Evolutionary conservation across 1,140 invertebrate species (phyloP), one percentile per base, ranked within the genome.

Genomic region (Hormaphis cornu): DNA sequence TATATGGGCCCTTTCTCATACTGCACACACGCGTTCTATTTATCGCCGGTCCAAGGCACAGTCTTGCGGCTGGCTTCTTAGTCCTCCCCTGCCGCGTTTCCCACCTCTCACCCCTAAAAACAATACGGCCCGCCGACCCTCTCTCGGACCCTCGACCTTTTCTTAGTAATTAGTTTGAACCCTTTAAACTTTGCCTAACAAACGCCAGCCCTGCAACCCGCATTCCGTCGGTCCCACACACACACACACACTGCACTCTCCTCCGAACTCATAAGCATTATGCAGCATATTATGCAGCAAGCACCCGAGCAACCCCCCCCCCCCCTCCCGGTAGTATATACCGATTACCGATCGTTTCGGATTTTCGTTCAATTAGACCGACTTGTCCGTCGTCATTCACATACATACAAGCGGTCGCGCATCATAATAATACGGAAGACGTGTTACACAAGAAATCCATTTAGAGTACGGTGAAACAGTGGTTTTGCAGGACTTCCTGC

Each of bases 131-230:
- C 22, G 22, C 33, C 42, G 35, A 66, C 61, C 61, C 61, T 66
- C 61, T 66, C 44, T 66, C 61, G 61, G 61, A 66, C 61, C 61
- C 61, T 66, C 61, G 61, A 66, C 61, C 61, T 66, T 66, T 66
- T 66, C 61, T 66, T 66, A 66, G 61, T 66, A 66, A 66, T 66
- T 66, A 66, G 61, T 66, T 66, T 66, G 61, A 66, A 66, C 61
- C 61, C 61, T 66, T 66, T 66, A 66, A 66, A 66, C 61, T 66
- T 66, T 66, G 61, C 61, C 61, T 66, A 66, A 66, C 61, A 66
- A 66, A 66, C 61, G 20, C 18, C 20, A 22, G 14, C 22, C 18
- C 56, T 37, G 8, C 53, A 1, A 1, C 30, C 18, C n/a, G n/a
- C 18, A 5, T n/a, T 46, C 5, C 35, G 35, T 37, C 14, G 14